Percentiles rank a stretch among this genome's conserved stretches.
These are phyloP conservation scores for Eupithecia tripunctaria DNA, from an alignment of 2,888 invertebrate species.

Conservation along the genomic window DNA sequence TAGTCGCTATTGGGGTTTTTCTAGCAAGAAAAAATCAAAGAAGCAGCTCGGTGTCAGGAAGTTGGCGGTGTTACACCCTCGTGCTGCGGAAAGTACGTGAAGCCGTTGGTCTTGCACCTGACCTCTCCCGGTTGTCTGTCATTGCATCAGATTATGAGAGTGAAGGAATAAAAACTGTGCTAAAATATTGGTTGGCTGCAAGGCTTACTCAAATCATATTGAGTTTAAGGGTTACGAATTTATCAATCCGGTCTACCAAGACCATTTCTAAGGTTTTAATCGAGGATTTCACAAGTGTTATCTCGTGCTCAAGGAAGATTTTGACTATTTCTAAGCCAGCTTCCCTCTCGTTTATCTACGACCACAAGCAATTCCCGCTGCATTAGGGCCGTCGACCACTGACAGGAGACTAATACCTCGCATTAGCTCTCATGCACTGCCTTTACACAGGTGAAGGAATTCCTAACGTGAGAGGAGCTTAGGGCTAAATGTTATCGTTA, in stretches of 20 bases:
- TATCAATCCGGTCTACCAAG: not conserved
- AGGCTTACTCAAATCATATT: too few relatives aligned
- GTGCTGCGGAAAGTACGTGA: too few relatives aligned
- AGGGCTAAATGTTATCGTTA: not conserved
- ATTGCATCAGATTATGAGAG: too few relatives aligned
- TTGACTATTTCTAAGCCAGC: constrained; percentile 5
- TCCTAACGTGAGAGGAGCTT: constrained; percentile 17
- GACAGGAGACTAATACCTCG: constrained; percentile 49
- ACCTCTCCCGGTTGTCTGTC: too few relatives aligned
- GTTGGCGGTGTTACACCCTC: too few relatives aligned
- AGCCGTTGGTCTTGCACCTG: too few relatives aligned
- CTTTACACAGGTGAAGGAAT: constrained; percentile 36
- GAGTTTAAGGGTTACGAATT: not conserved
- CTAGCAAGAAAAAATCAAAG: too few relatives aligned
- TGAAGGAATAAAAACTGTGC: too few relatives aligned
- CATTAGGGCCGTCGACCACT: constrained; percentile 42
- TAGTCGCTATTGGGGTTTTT: too few relatives aligned
- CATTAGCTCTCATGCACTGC: constrained; percentile 46
- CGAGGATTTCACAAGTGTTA: not conserved
- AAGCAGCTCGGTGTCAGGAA: too few relatives aligned
- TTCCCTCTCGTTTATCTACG: constrained; percentile 1
- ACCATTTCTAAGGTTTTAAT: not conserved
- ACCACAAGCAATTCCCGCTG: constrained; percentile 48
- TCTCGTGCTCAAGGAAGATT: not conserved
- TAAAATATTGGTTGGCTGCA: too few relatives aligned